Conservation (phyloP, 2,797 vertebrate species). For the Hybognathus amarus region DNA sequence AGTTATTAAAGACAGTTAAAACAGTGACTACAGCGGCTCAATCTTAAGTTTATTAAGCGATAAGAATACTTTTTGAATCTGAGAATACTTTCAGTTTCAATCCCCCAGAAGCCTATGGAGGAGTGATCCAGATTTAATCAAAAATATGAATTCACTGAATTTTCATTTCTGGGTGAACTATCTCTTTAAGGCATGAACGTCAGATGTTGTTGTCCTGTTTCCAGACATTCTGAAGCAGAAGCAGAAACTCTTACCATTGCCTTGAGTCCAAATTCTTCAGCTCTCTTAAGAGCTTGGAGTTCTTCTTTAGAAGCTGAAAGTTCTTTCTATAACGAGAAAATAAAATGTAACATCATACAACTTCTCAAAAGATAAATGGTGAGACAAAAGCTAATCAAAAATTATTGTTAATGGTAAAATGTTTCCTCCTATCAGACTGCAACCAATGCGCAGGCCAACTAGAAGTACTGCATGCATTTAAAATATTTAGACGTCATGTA, state of each 20-base stretch:
- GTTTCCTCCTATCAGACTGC: neutral
- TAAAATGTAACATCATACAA: constrained; percentile 21
- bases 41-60: no score
- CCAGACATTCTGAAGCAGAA: neutral
- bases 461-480: neutral
- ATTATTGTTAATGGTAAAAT: neutral
- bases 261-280: constrained; percentile 98
- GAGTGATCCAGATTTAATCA: no score
- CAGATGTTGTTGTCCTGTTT: neutral
- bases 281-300: constrained; percentile 95
- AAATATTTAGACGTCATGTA: neutral
- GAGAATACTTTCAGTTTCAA: no score
- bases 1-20: no score
- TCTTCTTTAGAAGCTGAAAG: constrained; percentile 98
- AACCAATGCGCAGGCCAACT: neutral
- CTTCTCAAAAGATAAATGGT: neutral
- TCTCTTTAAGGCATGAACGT: neutral
- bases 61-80: no score
- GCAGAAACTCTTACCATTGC: constrained; percentile 87
- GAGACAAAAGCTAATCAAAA: neutral
- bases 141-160: no score
- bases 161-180: no score
- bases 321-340: constrained; percentile 84
- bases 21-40: no score
- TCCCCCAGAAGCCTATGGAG: no score